Conservation (phyloP, 92 coral and sea anemone species). For the Zoanthus gigantus region DNA sequence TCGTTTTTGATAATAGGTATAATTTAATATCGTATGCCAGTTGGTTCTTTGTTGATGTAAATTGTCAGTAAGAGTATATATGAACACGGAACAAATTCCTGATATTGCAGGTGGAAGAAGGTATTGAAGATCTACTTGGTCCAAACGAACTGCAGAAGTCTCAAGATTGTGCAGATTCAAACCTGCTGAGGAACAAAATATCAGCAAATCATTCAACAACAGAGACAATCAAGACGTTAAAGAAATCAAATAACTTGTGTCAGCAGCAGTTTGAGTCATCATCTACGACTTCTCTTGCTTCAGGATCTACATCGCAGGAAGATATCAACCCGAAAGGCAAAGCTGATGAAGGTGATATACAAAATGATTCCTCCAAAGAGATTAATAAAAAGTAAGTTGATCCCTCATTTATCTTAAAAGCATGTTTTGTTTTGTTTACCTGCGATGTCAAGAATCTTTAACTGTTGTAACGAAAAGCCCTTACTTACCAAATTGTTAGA, state of each 20-base stretch:
- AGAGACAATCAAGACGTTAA: not conserved
- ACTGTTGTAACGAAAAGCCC: too few species aligned
- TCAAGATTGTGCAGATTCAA: not conserved
- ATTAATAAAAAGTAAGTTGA: not conserved
- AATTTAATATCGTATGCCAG: too few species aligned
- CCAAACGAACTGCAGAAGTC: constrained; percentile 7
- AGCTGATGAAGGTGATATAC: not conserved
- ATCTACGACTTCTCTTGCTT: not conserved
- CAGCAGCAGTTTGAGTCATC: not conserved
- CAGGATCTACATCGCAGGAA: not conserved
- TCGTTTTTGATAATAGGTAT: too few species aligned
- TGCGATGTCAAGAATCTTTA: too few species aligned
- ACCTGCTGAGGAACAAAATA: not conserved
- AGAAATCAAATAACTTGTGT: not conserved
- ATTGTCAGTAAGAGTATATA: not conserved
- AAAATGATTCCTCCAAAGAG: not conserved
- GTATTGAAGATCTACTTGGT: not conserved
- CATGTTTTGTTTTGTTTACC: not conserved
- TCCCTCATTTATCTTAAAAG: not conserved
- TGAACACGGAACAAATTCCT: not conserved
- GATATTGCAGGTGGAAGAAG: constrained; percentile 1
- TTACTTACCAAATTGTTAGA: too few species aligned
- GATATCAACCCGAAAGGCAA: not conserved
- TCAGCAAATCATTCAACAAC: not conserved
- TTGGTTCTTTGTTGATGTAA: not conserved